These are phyloP conservation scores for Anoplopoma fimbria DNA, from an alignment of 2,113 vertebrate species.

Conservation along the genomic window DNA sequence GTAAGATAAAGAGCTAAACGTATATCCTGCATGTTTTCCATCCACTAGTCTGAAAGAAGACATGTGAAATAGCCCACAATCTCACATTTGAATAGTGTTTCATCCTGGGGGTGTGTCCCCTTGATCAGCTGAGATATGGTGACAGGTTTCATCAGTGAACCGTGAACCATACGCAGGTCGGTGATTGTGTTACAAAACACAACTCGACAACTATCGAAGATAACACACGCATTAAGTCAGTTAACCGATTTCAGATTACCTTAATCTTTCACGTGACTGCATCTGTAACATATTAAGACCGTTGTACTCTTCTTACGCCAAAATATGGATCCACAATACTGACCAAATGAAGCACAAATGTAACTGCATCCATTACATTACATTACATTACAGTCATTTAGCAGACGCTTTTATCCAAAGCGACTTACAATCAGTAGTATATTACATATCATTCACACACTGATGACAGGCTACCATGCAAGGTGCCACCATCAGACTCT, in stretches of 20 bases:
- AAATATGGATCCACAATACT: not conserved
- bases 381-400: too few species aligned
- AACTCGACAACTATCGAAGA: not conserved
- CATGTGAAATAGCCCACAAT: not conserved
- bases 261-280: constrained; percentile 22
- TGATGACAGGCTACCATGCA: too few species aligned
- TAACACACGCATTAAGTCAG: not conserved
- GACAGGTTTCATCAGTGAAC: constrained; percentile 33
- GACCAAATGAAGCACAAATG: not conserved
- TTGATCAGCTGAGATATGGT: constrained; percentile 25
- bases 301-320: not conserved
- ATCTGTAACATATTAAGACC: not conserved
- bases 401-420: too few species aligned
- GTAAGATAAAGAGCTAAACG: not conserved
- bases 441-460: too few species aligned
- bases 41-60: not conserved
- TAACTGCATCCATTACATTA: not conserved
- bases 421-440: too few species aligned
- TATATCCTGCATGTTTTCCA: too few species aligned
- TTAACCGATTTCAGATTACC: not conserved
- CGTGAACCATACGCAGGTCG: not conserved
- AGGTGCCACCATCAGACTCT: too few species aligned
- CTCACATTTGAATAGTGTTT: not conserved
- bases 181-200: not conserved
- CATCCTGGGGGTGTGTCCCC: too few species aligned